phyloP scores from a whole-genome alignment of 2,113 vertebrate species.

The Shinisaurus crocodilurus region DNA sequence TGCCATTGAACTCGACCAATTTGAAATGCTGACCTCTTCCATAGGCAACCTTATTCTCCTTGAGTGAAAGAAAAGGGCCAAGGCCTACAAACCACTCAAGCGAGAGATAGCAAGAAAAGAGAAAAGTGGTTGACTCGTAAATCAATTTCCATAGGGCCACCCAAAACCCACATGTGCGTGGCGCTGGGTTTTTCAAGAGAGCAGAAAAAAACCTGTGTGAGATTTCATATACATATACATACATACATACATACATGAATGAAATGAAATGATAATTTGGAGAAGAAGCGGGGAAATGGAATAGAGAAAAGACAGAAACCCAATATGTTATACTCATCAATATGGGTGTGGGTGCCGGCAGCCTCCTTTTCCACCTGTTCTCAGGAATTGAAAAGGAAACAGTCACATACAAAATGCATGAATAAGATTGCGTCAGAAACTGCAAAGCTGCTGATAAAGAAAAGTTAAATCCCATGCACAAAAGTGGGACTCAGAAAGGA shows the following conservation, averaged over 20 bases:
- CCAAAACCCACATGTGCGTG: conserved; percentile 78
- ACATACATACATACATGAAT: conserved; percentile 40
- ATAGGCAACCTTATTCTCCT: conserved; percentile 85
- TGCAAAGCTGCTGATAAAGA: conserved; percentile 45
- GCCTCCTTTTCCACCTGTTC: conserved; percentile 54
- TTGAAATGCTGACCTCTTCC: conserved; percentile 87
- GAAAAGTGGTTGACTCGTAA: conserved; percentile 86
- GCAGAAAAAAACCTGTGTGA: conserved; percentile 32
- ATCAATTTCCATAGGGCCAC: conserved; percentile 87
- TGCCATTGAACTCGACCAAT: conserved; percentile 87
- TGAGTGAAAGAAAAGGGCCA: conserved; percentile 81
- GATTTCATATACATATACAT: conserved; percentile 36
- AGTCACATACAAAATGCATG: conserved; percentile 41
- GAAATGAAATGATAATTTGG: conserved; percentile 43
- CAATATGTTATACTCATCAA: background rate
- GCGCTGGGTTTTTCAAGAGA: conserved; percentile 53
- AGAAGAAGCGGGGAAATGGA: background rate
- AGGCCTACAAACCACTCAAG: conserved; percentile 84
- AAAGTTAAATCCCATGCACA: background rate
- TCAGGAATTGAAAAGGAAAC: conserved; percentile 44
- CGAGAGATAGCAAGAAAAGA: conserved; percentile 83
- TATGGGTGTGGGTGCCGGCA: conserved; percentile 2
- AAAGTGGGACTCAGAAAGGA: accelerated
- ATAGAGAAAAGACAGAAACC: conserved; percentile 14
- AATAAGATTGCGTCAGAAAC: conserved; percentile 44